Base-by-base conservation (phyloP, 2,888 invertebrate species). In the Cheilosia pagana region DNA sequence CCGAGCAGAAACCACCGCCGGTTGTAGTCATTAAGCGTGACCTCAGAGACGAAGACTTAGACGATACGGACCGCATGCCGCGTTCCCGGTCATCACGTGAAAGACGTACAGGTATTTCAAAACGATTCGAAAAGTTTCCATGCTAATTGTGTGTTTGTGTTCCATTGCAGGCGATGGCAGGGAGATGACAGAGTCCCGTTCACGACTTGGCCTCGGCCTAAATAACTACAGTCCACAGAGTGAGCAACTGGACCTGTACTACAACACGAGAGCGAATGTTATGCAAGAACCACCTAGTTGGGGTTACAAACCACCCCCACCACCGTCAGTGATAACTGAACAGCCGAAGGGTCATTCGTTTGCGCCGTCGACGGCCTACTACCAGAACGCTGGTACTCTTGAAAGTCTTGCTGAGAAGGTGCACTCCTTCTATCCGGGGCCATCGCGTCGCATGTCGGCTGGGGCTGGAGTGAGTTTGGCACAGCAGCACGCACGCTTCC, bases 321-420 rank as follows among this genome's bases (percentile, higher is more conserved):
- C 97, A 7, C 96, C 96, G 14, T 97, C 97, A 8, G 97, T 97
- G 16, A 97, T 98, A 87, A 98, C 97, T 16, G 97, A 97, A 90
- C 97, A 98, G 91, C 97, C 98, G 0, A 96, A 97, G 90, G 94
- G 96, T 19, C 96, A 96, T 87, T 95, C 97, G 89, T 97, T 97
- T 92, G 96, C 96, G 86, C 92, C 92, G 14, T 92, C 92, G 67
- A 92, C 92, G 86, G 96, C 97, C 6, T 98, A 97, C 92, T 97
- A 97, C 90, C 94, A 97, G 86, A 97, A 97, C 90, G 92, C 92
- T 0, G 92, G 92, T 62, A 98, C 98, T 0, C 92, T 98, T 87
- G 98, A 98, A 91, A 97, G 97, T 89, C 93, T 98, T 70, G 97
- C 98, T 5, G 98, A 98, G 91, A 97, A 97, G 92, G 97, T 98